A percentile compares a stretch with the other conserved stretches of the same genome.
Conservation (phyloP, 2,888 invertebrate genomes). For the Phasia obesa region DNA sequence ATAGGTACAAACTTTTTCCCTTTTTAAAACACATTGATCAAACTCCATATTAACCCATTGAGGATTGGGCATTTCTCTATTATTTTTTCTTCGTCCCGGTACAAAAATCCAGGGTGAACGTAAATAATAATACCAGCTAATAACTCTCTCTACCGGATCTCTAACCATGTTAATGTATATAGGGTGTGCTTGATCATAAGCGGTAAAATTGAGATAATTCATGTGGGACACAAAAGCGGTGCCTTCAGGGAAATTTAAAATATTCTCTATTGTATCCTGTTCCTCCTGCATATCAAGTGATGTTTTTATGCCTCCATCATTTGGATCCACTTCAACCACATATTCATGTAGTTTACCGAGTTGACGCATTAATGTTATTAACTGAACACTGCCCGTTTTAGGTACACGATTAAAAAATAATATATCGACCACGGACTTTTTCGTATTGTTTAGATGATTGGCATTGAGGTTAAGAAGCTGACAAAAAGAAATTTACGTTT, state of each 20-base stretch:
- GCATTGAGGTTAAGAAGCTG: constrained; percentile 86
- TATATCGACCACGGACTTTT: constrained; percentile 87
- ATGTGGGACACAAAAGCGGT: constrained; percentile 78
- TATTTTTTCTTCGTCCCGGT: constrained; percentile 88
- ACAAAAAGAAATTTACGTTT: constrained; percentile 19
- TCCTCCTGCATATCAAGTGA: constrained; percentile 73
- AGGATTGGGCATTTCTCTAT: constrained; percentile 87
- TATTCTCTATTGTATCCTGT: constrained; percentile 77
- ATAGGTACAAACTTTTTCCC: constrained; percentile 91
- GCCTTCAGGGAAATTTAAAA: constrained; percentile 76
- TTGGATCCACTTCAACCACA: constrained; percentile 77
- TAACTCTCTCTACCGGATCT: constrained; percentile 94
- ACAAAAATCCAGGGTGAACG: constrained; percentile 95
- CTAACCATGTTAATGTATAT: constrained; percentile 95
- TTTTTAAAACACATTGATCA: constrained; percentile 91
- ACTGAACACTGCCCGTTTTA: constrained; percentile 79
- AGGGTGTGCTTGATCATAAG: constrained; percentile 88
- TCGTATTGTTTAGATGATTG: constrained; percentile 90
- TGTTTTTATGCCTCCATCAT: constrained; percentile 75
- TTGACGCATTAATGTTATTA: constrained; percentile 77
- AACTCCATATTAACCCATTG: constrained; percentile 94
- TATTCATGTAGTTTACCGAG: constrained; percentile 77
- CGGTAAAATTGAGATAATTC: constrained; percentile 79
- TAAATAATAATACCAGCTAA: constrained; percentile 96
- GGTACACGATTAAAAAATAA: constrained; percentile 84